Conservation (phyloP, 2,113 vertebrate genomes). For the Neolamprologus cancellatus region DNA sequence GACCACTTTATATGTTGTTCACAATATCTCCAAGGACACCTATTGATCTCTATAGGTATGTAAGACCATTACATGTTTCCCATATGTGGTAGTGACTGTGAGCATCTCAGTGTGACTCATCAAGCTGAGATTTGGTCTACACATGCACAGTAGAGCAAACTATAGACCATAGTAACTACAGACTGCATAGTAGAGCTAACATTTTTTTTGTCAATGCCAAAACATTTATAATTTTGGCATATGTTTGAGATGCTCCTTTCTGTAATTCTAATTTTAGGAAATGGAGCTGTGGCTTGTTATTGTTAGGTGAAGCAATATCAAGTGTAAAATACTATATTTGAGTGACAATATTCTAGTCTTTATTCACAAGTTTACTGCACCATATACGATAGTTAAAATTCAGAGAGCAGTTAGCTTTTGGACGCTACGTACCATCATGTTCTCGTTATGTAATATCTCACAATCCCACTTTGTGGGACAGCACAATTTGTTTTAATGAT, state of each 20-base stretch:
- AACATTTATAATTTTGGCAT: neutral
- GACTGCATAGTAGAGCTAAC: neutral
- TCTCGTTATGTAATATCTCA: neutral
- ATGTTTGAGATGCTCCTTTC: neutral
- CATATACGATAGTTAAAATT: conserved; percentile 4
- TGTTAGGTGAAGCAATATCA: neutral
- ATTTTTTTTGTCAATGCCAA: neutral
- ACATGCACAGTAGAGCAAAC: neutral
- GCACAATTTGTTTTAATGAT: neutral
- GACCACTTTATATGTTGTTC: neutral
- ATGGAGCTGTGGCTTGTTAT: neutral
- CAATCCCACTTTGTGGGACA: neutral
- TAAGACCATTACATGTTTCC: neutral
- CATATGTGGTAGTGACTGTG: neutral
- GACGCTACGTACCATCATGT: neutral
- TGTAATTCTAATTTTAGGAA: neutral
- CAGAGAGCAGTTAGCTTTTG: neutral
- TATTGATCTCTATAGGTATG: neutral
- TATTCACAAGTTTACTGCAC: neutral
- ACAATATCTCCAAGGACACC: neutral
- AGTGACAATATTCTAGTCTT: neutral
- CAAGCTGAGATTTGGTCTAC: neutral
- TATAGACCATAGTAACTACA: neutral
- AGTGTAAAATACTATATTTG: conserved; percentile 4
- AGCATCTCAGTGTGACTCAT: neutral